phyloP scores from a whole-genome alignment of 2,797 vertebrate genomes.

The Channa striata region DNA sequence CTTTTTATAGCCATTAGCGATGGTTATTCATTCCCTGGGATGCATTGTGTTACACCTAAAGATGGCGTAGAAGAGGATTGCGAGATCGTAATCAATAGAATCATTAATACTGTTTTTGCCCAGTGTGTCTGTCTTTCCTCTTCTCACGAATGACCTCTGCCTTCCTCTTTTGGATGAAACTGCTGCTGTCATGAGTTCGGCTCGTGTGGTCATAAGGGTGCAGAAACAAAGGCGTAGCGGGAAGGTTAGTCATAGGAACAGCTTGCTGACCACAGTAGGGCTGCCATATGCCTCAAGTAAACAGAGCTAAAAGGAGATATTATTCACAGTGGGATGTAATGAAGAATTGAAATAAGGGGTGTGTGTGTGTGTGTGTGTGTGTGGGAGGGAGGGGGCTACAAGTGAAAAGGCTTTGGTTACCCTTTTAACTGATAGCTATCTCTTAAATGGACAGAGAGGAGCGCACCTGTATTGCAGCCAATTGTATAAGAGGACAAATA shows the following conservation, averaged over 20 bases:
- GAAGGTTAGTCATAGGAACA: constrained; percentile 66
- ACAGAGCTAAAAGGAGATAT: constrained; percentile 75
- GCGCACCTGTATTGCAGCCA: constrained; percentile 69
- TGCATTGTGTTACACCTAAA: constrained; percentile 81
- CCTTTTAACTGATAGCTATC: constrained; percentile 81
- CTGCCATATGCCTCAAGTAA: constrained; percentile 77
- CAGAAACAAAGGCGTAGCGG: constrained; percentile 28
- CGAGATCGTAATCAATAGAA: constrained; percentile 78
- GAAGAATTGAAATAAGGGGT: constrained; percentile 42
- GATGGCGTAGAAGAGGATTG: constrained; percentile 65
- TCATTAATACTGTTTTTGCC: constrained; percentile 69
- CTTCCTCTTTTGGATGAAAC: constrained; percentile 49
- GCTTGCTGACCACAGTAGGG: constrained; percentile 65
- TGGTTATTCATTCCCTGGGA: constrained; percentile 79
- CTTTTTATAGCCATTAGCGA: constrained; percentile 83
- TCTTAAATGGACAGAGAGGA: constrained; percentile 68
- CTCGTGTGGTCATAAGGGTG: constrained; percentile 50
- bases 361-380: neutral
- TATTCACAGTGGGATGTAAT: constrained; percentile 65
- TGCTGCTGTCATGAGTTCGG: constrained; percentile 46
- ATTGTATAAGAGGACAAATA: constrained; percentile 73
- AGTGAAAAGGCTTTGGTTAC: constrained; percentile 78
- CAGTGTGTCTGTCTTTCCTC: constrained; percentile 26
- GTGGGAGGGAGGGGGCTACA: constrained; percentile 12
- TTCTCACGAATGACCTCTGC: constrained; percentile 38